Percentiles rank a stretch among this genome's conserved stretches.
These are phyloP conservation scores for Tinamus major DNA, from an alignment of 2,797 vertebrate genomes.

Conservation along the genomic window DNA sequence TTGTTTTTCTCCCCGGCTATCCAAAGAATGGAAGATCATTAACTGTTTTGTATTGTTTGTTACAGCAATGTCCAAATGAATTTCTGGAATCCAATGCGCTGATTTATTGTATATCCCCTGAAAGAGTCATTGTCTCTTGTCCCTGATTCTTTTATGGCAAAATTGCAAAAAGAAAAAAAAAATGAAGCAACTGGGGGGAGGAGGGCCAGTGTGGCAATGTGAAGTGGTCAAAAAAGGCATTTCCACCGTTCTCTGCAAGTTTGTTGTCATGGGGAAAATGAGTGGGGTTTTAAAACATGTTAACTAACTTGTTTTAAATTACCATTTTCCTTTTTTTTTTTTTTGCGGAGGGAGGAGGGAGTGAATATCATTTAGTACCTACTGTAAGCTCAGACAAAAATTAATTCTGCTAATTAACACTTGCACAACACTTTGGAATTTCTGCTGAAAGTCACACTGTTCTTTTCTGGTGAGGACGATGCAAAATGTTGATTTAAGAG, in stretches of 20 bases:
- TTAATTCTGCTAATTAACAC: conserved; percentile 65
- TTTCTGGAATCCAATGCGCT: conserved; percentile 56
- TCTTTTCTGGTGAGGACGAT: not conserved
- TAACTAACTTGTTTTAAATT: conserved; percentile 65
- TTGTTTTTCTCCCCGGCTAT: conserved; percentile 42
- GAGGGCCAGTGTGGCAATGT: not conserved
- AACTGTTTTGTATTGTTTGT: conserved; percentile 61
- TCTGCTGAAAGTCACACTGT: conserved; percentile 19
- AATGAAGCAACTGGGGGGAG: not conserved
- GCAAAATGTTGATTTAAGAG: conserved; percentile 19
- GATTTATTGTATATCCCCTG: conserved; percentile 66
- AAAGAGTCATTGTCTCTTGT: conserved; percentile 66
- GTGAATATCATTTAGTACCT: conserved; percentile 32
- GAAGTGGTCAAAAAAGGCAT: conserved; percentile 25
- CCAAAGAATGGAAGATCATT: conserved; percentile 51
- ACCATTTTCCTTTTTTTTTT: not conserved
- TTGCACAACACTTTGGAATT: conserved; percentile 15
- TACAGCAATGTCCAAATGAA: conserved; percentile 47
- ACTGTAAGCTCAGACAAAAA: conserved; percentile 19
- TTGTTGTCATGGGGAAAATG: conserved; percentile 33
- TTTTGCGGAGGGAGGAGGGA: no score
- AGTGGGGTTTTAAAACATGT: conserved; percentile 47
- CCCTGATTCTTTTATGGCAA: conserved; percentile 56
- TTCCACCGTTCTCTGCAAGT: not conserved
- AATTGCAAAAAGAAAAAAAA: conserved; percentile 15